These are phyloP conservation scores for Grantiella picta DNA, from an alignment of 2,113 vertebrate species.

Conservation along the genomic window DNA sequence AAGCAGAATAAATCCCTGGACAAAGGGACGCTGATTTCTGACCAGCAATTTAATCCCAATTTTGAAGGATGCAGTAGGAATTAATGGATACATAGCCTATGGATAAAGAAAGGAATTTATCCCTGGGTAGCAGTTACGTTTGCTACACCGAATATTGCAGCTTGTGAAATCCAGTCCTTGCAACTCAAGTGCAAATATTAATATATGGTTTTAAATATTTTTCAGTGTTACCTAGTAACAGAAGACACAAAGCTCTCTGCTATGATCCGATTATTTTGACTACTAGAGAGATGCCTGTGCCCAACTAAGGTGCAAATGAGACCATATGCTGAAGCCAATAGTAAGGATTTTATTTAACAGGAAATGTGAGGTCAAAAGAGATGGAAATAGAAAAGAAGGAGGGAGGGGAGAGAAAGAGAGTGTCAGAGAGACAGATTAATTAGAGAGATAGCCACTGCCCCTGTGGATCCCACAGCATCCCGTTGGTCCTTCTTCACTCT, in stretches of 20 bases:
- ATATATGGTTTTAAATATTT: not conserved
- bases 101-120: not conserved
- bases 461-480: not conserved
- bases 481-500: not conserved
- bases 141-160: not conserved
- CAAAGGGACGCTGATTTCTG: not conserved
- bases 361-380: not conserved
- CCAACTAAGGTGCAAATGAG: not conserved
- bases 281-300: not conserved
- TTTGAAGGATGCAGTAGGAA: not conserved
- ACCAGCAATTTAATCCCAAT: not conserved
- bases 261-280: not conserved
- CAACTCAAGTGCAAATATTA: not conserved
- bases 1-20: not conserved
- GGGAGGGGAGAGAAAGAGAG: no score
- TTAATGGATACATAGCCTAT: not conserved
- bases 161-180: not conserved
- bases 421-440: not conserved
- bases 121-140: not conserved
- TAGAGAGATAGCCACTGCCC: accelerated
- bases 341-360: not conserved
- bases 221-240: not conserved
- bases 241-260: not conserved
- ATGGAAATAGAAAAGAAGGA: not conserved
- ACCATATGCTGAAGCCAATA: accelerated